A percentile compares a stretch with the other conserved stretches of the same genome.
phyloP scores from a whole-genome alignment of 1,140 invertebrate genomes.

The Caenorhabditis remanei region DNA sequence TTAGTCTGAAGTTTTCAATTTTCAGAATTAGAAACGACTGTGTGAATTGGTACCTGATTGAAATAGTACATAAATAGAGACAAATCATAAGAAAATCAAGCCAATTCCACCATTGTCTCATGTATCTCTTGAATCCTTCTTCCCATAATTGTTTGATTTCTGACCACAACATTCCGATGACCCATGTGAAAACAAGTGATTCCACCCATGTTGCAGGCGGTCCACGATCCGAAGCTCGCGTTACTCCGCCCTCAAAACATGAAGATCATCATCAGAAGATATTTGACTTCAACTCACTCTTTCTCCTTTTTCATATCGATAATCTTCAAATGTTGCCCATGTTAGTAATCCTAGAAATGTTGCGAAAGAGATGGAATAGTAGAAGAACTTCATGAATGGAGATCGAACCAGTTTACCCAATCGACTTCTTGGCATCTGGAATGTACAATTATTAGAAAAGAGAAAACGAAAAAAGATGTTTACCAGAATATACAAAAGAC shows the following conservation, averaged over 20 bases:
- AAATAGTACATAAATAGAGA: conserved; percentile 80
- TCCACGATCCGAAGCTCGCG: conserved; percentile 83
- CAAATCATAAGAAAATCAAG: conserved; percentile 89
- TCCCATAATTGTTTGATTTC: conserved; percentile 90
- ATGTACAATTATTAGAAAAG: neutral
- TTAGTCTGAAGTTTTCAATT: conserved; percentile 58
- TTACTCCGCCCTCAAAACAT: conserved; percentile 69
- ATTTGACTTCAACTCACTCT: conserved; percentile 77
- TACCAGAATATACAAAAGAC: conserved; percentile 86
- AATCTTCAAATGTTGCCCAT: conserved; percentile 84
- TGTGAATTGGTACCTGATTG: conserved; percentile 74
- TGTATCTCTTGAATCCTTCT: conserved; percentile 89
- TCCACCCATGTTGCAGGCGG: conserved; percentile 88
- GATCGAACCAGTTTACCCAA: conserved; percentile 89
- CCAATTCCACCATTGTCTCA: conserved; percentile 95
- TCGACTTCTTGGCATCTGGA: conserved; percentile 83
- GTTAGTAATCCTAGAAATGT: conserved; percentile 83
- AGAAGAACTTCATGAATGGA: conserved; percentile 94
- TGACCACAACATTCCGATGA: conserved; percentile 87
- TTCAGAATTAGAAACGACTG: neutral
- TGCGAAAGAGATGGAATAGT: conserved; percentile 89
- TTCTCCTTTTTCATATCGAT: conserved; percentile 86
- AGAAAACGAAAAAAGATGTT: conserved; percentile 63
- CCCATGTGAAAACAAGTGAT: conserved; percentile 88
- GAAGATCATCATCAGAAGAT: neutral